Percentiles rank a stretch among this genome's conserved stretches.
These are phyloP conservation scores for Ceyx margarethae DNA, from an alignment of 2,113 vertebrate genomes.

Conservation along the genomic window DNA sequence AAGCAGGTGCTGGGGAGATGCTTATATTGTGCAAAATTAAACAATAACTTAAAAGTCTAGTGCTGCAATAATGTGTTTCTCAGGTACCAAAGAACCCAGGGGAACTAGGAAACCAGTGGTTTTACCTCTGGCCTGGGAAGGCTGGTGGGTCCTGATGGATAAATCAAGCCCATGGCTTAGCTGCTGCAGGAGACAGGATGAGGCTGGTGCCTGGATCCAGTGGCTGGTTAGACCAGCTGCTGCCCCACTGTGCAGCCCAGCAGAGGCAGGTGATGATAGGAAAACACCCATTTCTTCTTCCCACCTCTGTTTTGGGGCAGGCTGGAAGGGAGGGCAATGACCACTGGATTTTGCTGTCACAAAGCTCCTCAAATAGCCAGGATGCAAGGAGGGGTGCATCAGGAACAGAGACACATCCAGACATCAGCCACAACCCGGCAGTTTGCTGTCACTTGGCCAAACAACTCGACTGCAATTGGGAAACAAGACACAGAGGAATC, in stretches of 20 bases:
- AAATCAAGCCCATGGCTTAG: not conserved
- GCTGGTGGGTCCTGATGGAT: not conserved
- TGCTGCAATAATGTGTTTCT: not conserved
- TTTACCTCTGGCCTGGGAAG: not conserved
- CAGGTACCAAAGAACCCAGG: not conserved
- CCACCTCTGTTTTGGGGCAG: not conserved
- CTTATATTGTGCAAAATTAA: not conserved
- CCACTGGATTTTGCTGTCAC: not conserved
- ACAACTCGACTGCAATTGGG: not conserved
- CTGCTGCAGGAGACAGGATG: not conserved
- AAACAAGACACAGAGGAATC: not conserved
- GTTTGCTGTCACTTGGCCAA: not conserved
- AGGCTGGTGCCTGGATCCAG: not conserved
- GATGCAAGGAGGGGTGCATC: not conserved
- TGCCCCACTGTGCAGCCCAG: fast-evolving
- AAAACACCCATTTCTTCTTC: not conserved
- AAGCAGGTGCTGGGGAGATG: not conserved
- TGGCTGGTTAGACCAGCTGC: not conserved
- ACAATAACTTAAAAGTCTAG: not conserved
- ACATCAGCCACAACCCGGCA: fast-evolving
- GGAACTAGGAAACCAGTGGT: not conserved
- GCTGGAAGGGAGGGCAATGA: not conserved
- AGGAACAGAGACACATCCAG: not conserved
- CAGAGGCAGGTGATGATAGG: not conserved
- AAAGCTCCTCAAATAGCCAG: not conserved